A percentile compares a stretch with the other conserved stretches of the same genome.
Evolutionary conservation across 2,113 vertebrate genomes (phyloP).

Genomic region (Erythrocercus mccallii): DNA sequence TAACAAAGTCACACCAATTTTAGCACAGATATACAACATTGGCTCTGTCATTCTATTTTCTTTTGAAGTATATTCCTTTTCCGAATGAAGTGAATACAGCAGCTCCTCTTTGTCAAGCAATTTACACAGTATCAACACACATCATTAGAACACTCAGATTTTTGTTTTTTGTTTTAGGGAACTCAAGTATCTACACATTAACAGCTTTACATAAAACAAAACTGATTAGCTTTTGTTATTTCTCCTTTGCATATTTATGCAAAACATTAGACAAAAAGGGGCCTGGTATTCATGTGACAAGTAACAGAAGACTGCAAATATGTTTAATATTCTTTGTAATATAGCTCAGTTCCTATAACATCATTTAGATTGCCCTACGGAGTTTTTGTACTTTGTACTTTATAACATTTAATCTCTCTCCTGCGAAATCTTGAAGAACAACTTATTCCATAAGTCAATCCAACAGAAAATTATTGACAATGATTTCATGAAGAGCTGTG

Average conservation of each 20-base stretch:
- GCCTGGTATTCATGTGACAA: neutral
- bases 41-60: neutral
- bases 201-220: constrained; percentile 39
- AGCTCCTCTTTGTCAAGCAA: neutral
- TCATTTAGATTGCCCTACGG: neutral
- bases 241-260: neutral
- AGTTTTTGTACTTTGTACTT: constrained; percentile 5
- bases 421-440: neutral
- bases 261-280: neutral
- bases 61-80: neutral
- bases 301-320: constrained; percentile 16
- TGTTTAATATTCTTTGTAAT: constrained; percentile 4
- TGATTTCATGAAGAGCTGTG: neutral
- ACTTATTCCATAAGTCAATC: neutral
- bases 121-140: neutral
- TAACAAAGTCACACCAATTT: neutral
- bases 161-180: neutral
- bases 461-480: neutral
- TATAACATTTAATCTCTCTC: constrained; percentile 18
- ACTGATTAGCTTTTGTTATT: constrained; percentile 39
- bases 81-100: constrained; percentile 13
- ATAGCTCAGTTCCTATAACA: neutral
- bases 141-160: neutral
- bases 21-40: neutral
- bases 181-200: constrained; percentile 22